phyloP scores from a whole-genome alignment of 2,113 vertebrate species.

The Poeciliopsis turrubarensis region DNA sequence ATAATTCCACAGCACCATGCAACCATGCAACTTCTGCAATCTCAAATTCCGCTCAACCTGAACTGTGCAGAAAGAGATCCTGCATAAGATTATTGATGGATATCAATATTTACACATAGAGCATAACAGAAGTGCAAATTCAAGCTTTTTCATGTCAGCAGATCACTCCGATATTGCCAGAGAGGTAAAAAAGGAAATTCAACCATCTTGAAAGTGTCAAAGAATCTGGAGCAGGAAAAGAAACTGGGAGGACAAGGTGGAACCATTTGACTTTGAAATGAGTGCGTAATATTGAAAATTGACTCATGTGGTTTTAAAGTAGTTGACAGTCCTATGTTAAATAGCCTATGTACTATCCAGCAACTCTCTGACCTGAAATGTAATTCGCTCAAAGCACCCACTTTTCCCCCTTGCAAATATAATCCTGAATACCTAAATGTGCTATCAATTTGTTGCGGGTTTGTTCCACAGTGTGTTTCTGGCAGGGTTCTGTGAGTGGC shows the following conservation, averaged over 20 bases:
- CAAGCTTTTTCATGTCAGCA: constrained; percentile 65
- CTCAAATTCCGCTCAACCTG: constrained; percentile 55
- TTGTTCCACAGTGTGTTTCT: constrained; percentile 58
- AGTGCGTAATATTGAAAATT: constrained; percentile 50
- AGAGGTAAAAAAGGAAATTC: constrained; percentile 34
- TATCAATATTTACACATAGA: constrained; percentile 72
- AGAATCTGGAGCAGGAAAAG: constrained; percentile 33
- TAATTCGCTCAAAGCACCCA: constrained; percentile 39
- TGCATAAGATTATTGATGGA: constrained; percentile 65
- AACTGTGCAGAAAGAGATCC: constrained; percentile 57
- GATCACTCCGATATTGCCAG: constrained; percentile 56
- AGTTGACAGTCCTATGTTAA: constrained; percentile 39
- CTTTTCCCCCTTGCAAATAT: constrained; percentile 44
- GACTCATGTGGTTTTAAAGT: constrained; percentile 55
- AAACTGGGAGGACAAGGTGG: constrained; percentile 57
- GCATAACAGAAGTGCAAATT: constrained; percentile 58
- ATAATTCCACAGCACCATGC: constrained; percentile 24
- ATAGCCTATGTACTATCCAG: constrained; percentile 28
- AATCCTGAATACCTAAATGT: constrained; percentile 66
- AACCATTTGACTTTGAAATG: constrained; percentile 55
- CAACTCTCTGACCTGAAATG: constrained; percentile 32
- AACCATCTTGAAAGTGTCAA: constrained; percentile 3
- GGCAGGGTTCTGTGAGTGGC: constrained; percentile 55
- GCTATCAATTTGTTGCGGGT: constrained; percentile 68
- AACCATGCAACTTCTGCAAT: constrained; percentile 55